Evolutionary conservation across 2,113 vertebrate genomes (phyloP).

Genomic region (Pantherophis guttatus): DNA sequence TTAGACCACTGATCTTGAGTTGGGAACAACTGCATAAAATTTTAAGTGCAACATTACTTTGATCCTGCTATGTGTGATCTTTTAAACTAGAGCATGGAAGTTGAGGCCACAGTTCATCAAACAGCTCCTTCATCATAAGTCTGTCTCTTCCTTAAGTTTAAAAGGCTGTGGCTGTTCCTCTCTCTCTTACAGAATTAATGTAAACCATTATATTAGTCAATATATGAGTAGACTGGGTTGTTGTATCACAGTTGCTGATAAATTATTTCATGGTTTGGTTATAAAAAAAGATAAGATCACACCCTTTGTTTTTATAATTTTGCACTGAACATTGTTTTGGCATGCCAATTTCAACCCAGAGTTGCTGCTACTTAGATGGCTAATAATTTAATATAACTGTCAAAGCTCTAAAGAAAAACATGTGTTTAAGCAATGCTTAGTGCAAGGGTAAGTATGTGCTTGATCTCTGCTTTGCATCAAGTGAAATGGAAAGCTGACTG

Average conservation of each 20-base stretch:
- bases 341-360: neutral
- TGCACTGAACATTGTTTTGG: neutral
- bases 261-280: neutral
- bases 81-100: neutral
- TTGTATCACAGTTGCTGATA: neutral
- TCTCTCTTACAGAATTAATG: neutral
- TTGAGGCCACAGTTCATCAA: neutral
- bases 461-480: neutral
- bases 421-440: neutral
- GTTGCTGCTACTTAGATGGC: neutral
- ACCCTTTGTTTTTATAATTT: neutral
- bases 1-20: neutral
- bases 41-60: neutral
- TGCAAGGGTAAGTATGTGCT: slow-evolving; percentile 25
- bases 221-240: neutral
- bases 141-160: neutral
- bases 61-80: neutral
- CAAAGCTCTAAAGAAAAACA: fast-evolving
- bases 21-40: neutral
- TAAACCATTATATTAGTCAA: neutral
- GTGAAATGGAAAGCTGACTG: slow-evolving; percentile 18
- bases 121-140: neutral
- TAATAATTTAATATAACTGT: neutral
- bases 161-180: neutral
- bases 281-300: neutral